Conservation (phyloP, 1,140 invertebrate species). For the Aricia agestis region DNA sequence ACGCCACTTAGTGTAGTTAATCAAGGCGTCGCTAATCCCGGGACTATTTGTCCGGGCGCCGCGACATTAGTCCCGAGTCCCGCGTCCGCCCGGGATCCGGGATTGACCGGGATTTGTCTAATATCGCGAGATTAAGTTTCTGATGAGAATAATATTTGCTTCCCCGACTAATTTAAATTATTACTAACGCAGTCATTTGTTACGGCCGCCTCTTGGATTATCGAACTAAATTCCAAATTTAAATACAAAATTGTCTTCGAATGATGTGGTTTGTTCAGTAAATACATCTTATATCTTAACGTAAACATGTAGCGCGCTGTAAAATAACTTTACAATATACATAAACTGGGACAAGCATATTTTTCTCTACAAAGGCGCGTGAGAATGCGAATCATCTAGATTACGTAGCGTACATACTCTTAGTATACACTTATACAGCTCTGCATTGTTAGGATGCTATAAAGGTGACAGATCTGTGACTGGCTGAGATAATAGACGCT, state of each 20-base stretch:
- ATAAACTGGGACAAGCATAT: neutral
- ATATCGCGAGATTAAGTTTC: constrained; percentile 40
- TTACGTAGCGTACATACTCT: neutral
- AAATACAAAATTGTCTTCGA: no score
- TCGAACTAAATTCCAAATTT: no score
- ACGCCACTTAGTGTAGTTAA: constrained; percentile 53
- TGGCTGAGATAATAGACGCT: neutral
- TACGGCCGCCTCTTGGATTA: neutral
- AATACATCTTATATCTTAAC: no score
- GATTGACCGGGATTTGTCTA: constrained; percentile 47
- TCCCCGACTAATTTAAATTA: constrained; percentile 18
- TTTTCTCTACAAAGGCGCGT: neutral
- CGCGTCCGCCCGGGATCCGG: constrained; percentile 43
- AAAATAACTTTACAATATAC: constrained; percentile 2
- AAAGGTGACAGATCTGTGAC: constrained; percentile 11
- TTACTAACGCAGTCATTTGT: neutral
- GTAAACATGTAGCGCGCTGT: neutral
- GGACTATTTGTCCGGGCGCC: constrained; percentile 59
- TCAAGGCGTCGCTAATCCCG: constrained; percentile 59
- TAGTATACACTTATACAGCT: neutral
- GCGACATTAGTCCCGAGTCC: constrained; percentile 63
- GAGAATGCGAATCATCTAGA: constrained; percentile 3
- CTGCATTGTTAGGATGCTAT: neutral
- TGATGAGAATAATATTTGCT: constrained; percentile 33
- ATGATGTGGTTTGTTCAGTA: no score